phyloP scores from a whole-genome alignment of 2,888 invertebrate genomes.

The Bellardia bayeri region DNA sequence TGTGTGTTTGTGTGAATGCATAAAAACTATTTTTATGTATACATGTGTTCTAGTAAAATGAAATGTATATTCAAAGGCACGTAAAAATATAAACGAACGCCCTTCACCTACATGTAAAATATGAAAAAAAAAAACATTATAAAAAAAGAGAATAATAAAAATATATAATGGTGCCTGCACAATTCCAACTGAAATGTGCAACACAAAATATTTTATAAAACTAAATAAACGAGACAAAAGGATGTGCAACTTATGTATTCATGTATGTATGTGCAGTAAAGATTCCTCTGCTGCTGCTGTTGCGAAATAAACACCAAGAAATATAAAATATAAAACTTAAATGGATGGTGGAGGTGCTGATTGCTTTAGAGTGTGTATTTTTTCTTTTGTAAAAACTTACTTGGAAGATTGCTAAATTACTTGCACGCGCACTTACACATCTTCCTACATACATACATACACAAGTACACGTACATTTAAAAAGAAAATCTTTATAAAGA shows the following conservation, averaged over 20 bases:
- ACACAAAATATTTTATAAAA: conserved; percentile 60
- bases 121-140: conserved; percentile 12
- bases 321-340: conserved; percentile 33
- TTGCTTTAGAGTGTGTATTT: conserved; percentile 37
- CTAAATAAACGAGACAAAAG: conserved; percentile 67
- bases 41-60: conserved; percentile 7
- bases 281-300: conserved; percentile 32
- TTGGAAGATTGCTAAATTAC: conserved; percentile 38
- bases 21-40: neutral
- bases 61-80: conserved; percentile 52
- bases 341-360: conserved; percentile 45
- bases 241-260: conserved; percentile 27
- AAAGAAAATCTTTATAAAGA: conserved; percentile 13
- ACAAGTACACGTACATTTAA: too few species aligned
- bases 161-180: conserved; percentile 4
- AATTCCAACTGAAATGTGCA: conserved; percentile 65
- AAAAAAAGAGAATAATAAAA: neutral
- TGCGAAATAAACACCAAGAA: conserved; percentile 10
- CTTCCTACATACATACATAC: neutral
- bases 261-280: too few species aligned
- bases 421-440: neutral
- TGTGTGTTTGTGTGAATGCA: neutral
- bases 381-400: neutral
- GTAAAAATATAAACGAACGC: conserved; percentile 63
- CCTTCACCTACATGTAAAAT: conserved; percentile 67